Conservation (phyloP, 1,140 invertebrate genomes). For the Euwallacea fornicatus region DNA sequence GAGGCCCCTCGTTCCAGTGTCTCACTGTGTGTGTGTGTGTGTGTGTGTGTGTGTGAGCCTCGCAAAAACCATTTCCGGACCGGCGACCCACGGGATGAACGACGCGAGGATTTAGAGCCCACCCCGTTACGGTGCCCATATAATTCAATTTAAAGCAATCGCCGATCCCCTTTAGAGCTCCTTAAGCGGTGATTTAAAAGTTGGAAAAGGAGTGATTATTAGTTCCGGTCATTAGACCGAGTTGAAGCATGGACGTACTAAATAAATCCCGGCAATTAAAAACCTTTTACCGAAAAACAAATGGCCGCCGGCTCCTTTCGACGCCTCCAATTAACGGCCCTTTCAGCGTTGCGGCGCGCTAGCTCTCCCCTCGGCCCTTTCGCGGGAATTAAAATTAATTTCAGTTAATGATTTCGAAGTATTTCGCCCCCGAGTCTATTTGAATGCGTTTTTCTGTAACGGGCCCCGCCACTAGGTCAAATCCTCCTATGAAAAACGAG, state of each 20-base stretch:
- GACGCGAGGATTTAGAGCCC: too few species aligned
- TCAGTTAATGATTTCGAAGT: conserved; percentile 6
- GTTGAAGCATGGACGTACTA: conserved; percentile 1
- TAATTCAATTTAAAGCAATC: too few species aligned
- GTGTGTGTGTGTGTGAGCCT: too few species aligned
- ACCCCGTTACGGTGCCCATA: too few species aligned
- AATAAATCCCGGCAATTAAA: conserved; percentile 29
- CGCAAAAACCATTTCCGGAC: too few species aligned
- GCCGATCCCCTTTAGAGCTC: too few species aligned
- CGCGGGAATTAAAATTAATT: conserved; percentile 8
- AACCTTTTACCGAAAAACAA: conserved; percentile 30
- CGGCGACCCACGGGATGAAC: too few species aligned
- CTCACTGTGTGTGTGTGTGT: too few species aligned
- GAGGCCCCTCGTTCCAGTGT: too few species aligned
- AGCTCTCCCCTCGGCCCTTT: conserved; percentile 4
- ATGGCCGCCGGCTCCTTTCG: conserved; percentile 20
- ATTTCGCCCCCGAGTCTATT: not conserved
- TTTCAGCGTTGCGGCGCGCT: conserved; percentile 18
- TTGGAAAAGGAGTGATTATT: not conserved
- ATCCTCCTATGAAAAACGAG: not conserved
- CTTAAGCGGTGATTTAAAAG: too few species aligned
- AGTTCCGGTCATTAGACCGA: not conserved
- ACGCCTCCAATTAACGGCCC: conserved; percentile 25
- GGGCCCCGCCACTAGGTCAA: not conserved
- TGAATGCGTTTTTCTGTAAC: not conserved